Evolutionary conservation across 2,797 vertebrate genomes (phyloP).

Genomic region (Gymnocypris eckloni): DNA sequence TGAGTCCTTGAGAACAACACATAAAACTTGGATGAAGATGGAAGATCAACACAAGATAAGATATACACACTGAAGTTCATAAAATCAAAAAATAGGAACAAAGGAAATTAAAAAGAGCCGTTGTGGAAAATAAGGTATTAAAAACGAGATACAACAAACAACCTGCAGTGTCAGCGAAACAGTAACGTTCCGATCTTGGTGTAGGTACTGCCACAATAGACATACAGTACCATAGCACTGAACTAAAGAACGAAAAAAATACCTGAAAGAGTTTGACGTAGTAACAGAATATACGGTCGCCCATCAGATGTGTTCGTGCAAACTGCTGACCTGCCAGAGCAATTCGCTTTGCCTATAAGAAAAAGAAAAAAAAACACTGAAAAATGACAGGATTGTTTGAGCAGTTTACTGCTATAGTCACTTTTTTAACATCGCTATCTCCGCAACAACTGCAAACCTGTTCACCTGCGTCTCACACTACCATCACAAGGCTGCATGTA

Average conservation of each 20-base stretch:
- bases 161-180: background rate
- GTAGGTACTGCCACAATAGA: background rate
- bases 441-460: background rate
- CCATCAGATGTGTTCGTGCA: constrained; percentile 91
- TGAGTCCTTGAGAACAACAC: constrained; percentile 51
- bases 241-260: constrained; percentile 31
- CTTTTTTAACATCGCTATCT: background rate
- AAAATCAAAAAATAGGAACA: background rate
- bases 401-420: background rate
- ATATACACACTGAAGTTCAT: constrained; percentile 37
- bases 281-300: constrained; percentile 93
- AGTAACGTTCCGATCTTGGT: background rate
- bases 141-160: background rate
- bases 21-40: constrained; percentile 53
- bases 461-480: background rate
- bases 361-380: constrained; percentile 31
- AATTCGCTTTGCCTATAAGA: constrained; percentile 86
- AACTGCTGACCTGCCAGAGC: constrained; percentile 90
- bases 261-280: constrained; percentile 97
- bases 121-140: background rate
- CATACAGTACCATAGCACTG: background rate
- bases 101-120: background rate
- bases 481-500: background rate
- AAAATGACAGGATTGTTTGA: background rate
- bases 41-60: constrained; percentile 58